Conservation (phyloP, 2,888 invertebrate species). For the Ochropleura plecta region DNA sequence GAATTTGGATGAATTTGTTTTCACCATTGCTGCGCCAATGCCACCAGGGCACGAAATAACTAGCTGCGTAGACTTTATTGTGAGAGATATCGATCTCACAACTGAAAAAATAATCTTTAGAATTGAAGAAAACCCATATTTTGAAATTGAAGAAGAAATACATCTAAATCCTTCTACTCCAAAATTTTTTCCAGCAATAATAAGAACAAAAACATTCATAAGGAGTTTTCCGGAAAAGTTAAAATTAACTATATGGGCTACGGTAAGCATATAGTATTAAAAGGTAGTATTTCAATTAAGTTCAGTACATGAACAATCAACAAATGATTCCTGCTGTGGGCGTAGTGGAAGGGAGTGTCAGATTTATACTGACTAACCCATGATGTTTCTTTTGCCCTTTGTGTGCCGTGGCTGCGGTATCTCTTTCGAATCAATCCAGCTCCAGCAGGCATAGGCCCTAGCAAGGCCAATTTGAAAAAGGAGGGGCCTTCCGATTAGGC, state of each 20-base stretch:
- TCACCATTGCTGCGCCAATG: constrained; percentile 86
- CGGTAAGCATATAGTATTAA: constrained; percentile 75
- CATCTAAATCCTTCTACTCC: constrained; percentile 56
- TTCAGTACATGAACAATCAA: background rate
- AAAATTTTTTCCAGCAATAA: constrained; percentile 81
- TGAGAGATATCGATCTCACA: constrained; percentile 89
- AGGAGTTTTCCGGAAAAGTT: constrained; percentile 80
- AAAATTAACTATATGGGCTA: constrained; percentile 79
- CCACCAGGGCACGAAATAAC: constrained; percentile 85
- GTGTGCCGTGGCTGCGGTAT: too few relatives aligned
- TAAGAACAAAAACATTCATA: constrained; percentile 80
- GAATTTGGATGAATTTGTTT: constrained; percentile 72
- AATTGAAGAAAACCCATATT: constrained; percentile 80
- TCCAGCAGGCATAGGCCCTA: too few relatives aligned
- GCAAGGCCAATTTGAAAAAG: too few relatives aligned
- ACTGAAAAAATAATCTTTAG: constrained; percentile 81
- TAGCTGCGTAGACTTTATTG: constrained; percentile 82
- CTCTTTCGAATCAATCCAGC: too few relatives aligned
- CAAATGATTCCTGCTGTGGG: too few relatives aligned
- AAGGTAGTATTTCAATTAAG: background rate
- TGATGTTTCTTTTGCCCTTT: too few relatives aligned
- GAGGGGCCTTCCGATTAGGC: too few relatives aligned
- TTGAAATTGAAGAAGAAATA: constrained; percentile 79
- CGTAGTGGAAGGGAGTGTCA: too few relatives aligned
- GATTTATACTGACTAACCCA: too few relatives aligned